Evolutionary conservation across 2,113 vertebrate genomes (phyloP).

Genomic region (Microtus pennsylvanicus): DNA sequence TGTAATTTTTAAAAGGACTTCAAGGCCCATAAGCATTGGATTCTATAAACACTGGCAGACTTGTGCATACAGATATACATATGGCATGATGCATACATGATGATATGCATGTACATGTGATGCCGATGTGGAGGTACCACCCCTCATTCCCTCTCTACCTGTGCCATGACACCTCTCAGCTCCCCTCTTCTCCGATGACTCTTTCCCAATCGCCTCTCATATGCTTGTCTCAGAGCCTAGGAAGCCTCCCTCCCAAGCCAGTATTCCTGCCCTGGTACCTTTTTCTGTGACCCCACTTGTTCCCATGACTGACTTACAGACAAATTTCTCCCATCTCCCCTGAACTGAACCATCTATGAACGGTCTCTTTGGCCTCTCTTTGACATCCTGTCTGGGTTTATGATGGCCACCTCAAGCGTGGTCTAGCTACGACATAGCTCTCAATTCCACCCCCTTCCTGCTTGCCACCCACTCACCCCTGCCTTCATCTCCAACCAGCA

Average conservation of each 20-base stretch:
- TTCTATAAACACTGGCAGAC: not conserved
- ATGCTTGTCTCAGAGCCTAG: not conserved
- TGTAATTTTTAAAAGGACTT: slow-evolving; percentile 88
- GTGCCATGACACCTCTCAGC: no score
- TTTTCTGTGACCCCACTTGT: not conserved
- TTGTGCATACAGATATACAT: not conserved
- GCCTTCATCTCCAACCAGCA: not conserved
- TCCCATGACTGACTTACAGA: not conserved
- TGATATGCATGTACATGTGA: not conserved
- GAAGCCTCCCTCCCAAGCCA: not conserved
- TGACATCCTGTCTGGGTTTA: not conserved
- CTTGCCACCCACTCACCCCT: no score
- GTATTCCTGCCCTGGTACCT: not conserved
- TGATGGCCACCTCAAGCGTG: not conserved
- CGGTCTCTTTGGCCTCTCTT: not conserved
- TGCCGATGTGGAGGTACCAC: not conserved
- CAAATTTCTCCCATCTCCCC: not conserved
- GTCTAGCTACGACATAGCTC: not conserved
- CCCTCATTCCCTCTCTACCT: not conserved
- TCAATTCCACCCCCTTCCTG: not conserved
- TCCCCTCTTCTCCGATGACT: not conserved
- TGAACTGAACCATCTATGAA: not conserved
- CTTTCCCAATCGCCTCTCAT: not conserved
- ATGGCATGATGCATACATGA: not conserved
- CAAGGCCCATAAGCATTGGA: slow-evolving; percentile 76